phyloP scores from a whole-genome alignment of 2,888 invertebrate genomes.

The Orthosia gracilis region DNA sequence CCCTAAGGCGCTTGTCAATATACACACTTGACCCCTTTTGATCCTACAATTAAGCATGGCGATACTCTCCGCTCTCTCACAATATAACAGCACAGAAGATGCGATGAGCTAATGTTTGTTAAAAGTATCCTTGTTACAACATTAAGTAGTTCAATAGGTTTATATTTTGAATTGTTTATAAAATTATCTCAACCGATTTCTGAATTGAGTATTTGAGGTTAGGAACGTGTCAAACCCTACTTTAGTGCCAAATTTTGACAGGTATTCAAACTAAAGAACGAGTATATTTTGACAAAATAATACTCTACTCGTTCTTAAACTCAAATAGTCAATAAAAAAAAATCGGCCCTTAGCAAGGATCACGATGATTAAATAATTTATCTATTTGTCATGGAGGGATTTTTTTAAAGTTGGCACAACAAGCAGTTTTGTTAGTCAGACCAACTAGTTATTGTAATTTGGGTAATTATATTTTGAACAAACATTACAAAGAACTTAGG shows the following conservation, averaged over 20 bases:
- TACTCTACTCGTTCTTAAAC: no score
- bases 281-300: no score
- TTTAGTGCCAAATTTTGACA: no score
- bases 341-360: no score
- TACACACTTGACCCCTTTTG: constrained; percentile 91
- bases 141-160: neutral
- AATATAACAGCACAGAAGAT: constrained; percentile 55
- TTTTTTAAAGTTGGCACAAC: neutral
- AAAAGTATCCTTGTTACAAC: constrained; percentile 36
- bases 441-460: neutral
- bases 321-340: no score
- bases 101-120: constrained; percentile 58
- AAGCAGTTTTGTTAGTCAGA: neutral
- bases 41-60: constrained; percentile 90
- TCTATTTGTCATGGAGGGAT: neutral
- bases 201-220: no score
- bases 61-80: constrained; percentile 79
- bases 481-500: neutral
- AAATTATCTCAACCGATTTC: neutral
- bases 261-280: no score
- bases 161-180: neutral
- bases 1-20: constrained; percentile 90
- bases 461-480: neutral
- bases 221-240: no score
- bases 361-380: neutral